These are phyloP conservation scores for Paramormyrops hopkinsi DNA, from an alignment of 2,797 vertebrate species.

Conservation along the genomic window DNA sequence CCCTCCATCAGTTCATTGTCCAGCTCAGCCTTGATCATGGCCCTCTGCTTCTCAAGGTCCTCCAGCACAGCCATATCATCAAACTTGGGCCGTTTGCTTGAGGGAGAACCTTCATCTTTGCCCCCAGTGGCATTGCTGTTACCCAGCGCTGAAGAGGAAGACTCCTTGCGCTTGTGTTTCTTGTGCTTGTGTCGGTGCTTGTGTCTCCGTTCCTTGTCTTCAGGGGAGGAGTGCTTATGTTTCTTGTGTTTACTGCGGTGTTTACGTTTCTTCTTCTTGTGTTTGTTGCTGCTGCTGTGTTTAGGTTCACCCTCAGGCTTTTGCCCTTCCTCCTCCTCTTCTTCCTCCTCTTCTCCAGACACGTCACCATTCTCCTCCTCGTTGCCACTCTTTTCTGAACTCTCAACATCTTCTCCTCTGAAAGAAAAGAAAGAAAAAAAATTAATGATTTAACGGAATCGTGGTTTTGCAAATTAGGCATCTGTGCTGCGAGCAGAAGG, in stretches of 20 bases:
- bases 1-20: constrained; percentile 93
- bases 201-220: constrained; percentile 90
- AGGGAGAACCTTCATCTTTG: constrained; percentile 61
- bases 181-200: constrained; percentile 96
- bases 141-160: constrained; percentile 33
- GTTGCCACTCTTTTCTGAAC: constrained; percentile 77
- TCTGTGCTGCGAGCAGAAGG: background rate
- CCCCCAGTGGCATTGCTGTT: constrained; percentile 40
- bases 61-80: constrained; percentile 89
- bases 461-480: background rate
- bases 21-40: constrained; percentile 95
- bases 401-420: constrained; percentile 82
- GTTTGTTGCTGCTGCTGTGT: constrained; percentile 61
- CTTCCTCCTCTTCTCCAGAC: constrained; percentile 72
- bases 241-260: constrained; percentile 98
- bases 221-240: constrained; percentile 88
- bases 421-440: background rate
- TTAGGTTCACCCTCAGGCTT: constrained; percentile 66
- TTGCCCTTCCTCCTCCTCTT: constrained; percentile 55
- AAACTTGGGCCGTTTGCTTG: constrained; percentile 75
- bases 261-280: constrained; percentile 99
- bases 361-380: constrained; percentile 91
- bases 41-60: constrained; percentile 96
- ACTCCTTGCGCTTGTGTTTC: constrained; percentile 92
- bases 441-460: background rate